Evolutionary conservation across 64 coral and sea anemone genomes (phyloP).

Genomic region (Cladopsammia gracilis): DNA sequence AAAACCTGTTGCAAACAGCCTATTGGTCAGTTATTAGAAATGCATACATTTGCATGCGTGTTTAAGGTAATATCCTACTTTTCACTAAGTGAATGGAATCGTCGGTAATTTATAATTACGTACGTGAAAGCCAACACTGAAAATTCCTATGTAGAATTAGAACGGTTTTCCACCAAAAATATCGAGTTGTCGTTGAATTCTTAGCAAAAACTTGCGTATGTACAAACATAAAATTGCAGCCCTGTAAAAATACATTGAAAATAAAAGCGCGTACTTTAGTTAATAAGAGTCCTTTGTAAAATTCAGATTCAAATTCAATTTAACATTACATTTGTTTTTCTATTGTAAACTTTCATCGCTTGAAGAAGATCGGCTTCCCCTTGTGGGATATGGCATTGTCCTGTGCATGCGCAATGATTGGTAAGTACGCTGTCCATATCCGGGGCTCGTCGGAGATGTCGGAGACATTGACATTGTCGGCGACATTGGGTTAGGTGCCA

Average conservation of each 20-base stretch:
- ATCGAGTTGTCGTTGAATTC: neutral
- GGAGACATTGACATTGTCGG: conserved; percentile 39
- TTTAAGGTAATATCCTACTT: too few relatives aligned
- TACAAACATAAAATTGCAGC: neutral
- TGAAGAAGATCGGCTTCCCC: conserved; percentile 43
- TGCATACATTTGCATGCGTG: too few relatives aligned
- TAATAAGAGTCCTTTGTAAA: neutral
- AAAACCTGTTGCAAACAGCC: too few relatives aligned
- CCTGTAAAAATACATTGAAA: neutral
- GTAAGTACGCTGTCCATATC: conserved; percentile 60
- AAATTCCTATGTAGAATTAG: neutral
- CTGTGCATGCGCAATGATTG: conserved; percentile 59
- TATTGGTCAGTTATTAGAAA: too few relatives aligned
- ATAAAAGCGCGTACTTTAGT: too few relatives aligned
- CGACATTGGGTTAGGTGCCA: conserved; percentile 28
- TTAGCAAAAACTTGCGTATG: neutral
- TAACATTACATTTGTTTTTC: neutral
- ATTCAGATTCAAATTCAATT: conserved; percentile 14
- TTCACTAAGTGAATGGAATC: too few relatives aligned
- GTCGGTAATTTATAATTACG: too few relatives aligned
- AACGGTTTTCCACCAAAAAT: neutral
- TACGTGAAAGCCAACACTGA: too few relatives aligned
- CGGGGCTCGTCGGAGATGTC: conserved; percentile 55
- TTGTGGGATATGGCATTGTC: conserved; percentile 44
- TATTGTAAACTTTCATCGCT: conserved; percentile 40